phyloP scores from a whole-genome alignment of 2,797 vertebrate species.

The Streptopelia turtur region DNA sequence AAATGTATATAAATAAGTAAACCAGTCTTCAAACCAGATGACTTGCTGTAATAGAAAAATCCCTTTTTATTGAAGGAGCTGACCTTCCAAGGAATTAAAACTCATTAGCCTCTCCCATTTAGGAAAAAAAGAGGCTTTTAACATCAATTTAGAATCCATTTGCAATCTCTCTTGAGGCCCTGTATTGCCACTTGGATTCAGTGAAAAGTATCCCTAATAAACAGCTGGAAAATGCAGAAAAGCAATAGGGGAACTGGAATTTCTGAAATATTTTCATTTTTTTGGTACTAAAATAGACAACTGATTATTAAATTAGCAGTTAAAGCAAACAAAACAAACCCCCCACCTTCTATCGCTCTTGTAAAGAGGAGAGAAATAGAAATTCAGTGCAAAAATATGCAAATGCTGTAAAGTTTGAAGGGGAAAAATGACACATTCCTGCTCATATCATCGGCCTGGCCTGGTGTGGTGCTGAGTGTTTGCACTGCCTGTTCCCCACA shows the following conservation, averaged over 20 bases:
- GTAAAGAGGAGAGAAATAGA: not conserved
- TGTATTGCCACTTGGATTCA: not conserved
- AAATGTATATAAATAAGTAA: not conserved
- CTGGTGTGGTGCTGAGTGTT: not conserved
- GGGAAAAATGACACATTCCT: not conserved
- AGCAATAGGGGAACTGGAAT: not conserved
- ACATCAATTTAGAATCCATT: slow-evolving; percentile 50
- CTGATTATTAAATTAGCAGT: not conserved
- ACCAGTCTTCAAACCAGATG: not conserved
- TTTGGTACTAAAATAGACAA: not conserved
- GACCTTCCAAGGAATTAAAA: slow-evolving; percentile 67
- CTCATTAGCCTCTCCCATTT: slow-evolving; percentile 29
- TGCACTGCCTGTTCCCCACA: not conserved
- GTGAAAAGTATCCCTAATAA: not conserved
- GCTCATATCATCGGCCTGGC: not conserved
- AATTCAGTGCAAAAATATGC: not conserved
- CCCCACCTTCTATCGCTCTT: not conserved
- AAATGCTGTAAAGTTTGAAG: not conserved
- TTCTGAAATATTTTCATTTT: not conserved
- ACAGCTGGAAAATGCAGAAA: not conserved
- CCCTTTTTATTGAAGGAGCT: slow-evolving; percentile 68
- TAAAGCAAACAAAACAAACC: no score
- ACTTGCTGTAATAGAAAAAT: slow-evolving; percentile 71
- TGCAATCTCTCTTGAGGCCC: not conserved
- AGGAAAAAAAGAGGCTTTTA: slow-evolving; percentile 21